Evolutionary conservation across 2,797 vertebrate genomes (phyloP).

Genomic region (Hippoglossus hippoglossus): DNA sequence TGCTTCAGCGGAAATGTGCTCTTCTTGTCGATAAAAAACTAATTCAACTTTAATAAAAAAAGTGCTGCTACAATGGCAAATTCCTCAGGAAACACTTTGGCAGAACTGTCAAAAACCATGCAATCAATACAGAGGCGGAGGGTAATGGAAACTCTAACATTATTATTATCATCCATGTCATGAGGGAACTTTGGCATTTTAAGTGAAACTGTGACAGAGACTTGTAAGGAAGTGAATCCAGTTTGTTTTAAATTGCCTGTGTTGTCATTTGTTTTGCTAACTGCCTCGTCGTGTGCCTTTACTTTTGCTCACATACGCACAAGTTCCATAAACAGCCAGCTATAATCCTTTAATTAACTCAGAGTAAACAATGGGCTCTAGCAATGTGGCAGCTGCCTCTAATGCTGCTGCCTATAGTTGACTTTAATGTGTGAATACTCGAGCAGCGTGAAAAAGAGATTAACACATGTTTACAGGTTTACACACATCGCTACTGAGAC

Average conservation of each 20-base stretch:
- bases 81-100: background rate
- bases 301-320: slow-evolving; percentile 11
- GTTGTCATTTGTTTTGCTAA: slow-evolving; percentile 19
- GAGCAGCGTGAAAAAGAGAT: slow-evolving; percentile 40
- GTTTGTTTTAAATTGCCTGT: background rate
- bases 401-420: slow-evolving; percentile 41
- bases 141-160: too few species aligned
- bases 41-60: slow-evolving; percentile 8
- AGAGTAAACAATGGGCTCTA: slow-evolving; percentile 49
- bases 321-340: slow-evolving; percentile 34
- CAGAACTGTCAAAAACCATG: too few species aligned
- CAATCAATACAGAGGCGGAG: too few species aligned
- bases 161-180: too few species aligned
- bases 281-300: background rate
- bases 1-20: background rate
- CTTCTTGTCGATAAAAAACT: background rate
- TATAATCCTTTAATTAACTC: slow-evolving; percentile 67
- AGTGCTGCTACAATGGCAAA: background rate
- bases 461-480: slow-evolving; percentile 57
- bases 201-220: background rate
- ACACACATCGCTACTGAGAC: slow-evolving; percentile 17
- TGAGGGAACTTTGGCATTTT: too few species aligned
- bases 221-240: too few species aligned
- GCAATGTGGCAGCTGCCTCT: slow-evolving; percentile 35
- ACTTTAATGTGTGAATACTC: slow-evolving; percentile 10